These are phyloP conservation scores for Endomychus coccineus DNA, from an alignment of 2,888 invertebrate species.

Conservation along the genomic window DNA sequence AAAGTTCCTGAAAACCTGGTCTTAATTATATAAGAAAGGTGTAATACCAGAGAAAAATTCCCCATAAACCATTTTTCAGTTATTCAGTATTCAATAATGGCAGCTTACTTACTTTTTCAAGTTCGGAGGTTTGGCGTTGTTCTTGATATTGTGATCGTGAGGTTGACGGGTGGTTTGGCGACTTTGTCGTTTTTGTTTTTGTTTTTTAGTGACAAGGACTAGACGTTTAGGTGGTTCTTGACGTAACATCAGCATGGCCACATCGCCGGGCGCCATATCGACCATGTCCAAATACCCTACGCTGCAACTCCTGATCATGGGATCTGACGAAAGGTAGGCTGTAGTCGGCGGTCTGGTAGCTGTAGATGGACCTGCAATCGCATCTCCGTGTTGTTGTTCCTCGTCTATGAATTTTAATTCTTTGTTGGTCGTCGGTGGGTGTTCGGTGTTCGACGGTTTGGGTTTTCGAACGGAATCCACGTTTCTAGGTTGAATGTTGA, in stretches of 20 bases:
- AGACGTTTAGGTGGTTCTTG: conserved; percentile 72
- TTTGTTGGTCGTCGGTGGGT: conserved; percentile 7
- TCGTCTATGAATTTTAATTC: conserved; percentile 35
- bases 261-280: conserved; percentile 68
- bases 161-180: conserved; percentile 25
- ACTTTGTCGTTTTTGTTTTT: conserved; percentile 32
- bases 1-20: too few relatives aligned
- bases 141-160: conserved; percentile 24
- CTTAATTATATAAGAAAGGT: too few relatives aligned
- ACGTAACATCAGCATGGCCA: conserved; percentile 61
- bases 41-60: too few relatives aligned
- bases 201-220: conserved; percentile 59
- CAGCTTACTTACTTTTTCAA: too few relatives aligned
- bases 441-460: conserved; percentile 11
- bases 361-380: conserved; percentile 18
- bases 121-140: conserved; percentile 42
- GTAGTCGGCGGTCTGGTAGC: conserved; percentile 2
- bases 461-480: conserved; percentile 7
- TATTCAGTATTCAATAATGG: too few relatives aligned
- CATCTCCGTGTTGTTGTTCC: conserved; percentile 25
- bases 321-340: conserved; percentile 42
- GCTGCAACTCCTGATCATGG: conserved; percentile 79
- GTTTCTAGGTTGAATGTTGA: conserved; percentile 5
- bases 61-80: too few relatives aligned
- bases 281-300: conserved; percentile 82